Conservation (phyloP, 2,888 invertebrate species). For the Synanthedon myopaeformis region DNA sequence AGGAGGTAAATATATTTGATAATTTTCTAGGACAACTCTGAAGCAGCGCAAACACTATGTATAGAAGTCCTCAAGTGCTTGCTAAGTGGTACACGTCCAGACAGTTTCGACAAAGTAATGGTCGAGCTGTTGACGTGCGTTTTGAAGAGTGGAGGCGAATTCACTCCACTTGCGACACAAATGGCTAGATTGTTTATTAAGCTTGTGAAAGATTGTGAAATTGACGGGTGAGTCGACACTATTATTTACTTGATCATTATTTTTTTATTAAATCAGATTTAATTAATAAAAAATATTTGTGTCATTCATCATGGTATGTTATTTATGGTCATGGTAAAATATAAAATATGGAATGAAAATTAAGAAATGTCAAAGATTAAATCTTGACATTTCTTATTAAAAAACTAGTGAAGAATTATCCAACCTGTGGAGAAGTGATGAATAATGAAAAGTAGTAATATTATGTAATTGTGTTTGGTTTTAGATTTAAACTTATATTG, state of each 20-base stretch:
- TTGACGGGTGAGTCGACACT: background rate
- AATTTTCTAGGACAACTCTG: conserved; percentile 12
- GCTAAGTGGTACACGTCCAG: conserved; percentile 1
- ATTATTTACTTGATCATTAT: too few relatives aligned
- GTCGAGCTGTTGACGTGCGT: conserved; percentile 8
- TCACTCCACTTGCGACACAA: conserved; percentile 18
- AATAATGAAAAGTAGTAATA: too few relatives aligned
- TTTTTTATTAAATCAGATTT: too few relatives aligned
- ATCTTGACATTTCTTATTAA: too few relatives aligned
- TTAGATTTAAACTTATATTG: conserved; percentile 16
- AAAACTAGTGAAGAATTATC: too few relatives aligned
- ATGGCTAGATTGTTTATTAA: background rate
- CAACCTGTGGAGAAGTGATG: too few relatives aligned
- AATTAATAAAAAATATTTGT: too few relatives aligned
- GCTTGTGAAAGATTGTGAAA: background rate
- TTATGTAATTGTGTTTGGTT: conserved; percentile 1
- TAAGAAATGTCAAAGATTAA: too few relatives aligned
- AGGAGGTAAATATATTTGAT: too few relatives aligned
- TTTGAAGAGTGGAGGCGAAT: conserved; percentile 4
- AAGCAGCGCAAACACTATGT: conserved; percentile 10
- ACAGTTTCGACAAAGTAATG: conserved; percentile 4
- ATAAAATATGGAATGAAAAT: too few relatives aligned
- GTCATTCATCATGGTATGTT: too few relatives aligned
- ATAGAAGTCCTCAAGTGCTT: conserved; percentile 10
- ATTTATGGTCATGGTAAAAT: too few relatives aligned